These are phyloP conservation scores for Strigops habroptila DNA, from an alignment of 2,113 vertebrate genomes.

Conservation along the genomic window DNA sequence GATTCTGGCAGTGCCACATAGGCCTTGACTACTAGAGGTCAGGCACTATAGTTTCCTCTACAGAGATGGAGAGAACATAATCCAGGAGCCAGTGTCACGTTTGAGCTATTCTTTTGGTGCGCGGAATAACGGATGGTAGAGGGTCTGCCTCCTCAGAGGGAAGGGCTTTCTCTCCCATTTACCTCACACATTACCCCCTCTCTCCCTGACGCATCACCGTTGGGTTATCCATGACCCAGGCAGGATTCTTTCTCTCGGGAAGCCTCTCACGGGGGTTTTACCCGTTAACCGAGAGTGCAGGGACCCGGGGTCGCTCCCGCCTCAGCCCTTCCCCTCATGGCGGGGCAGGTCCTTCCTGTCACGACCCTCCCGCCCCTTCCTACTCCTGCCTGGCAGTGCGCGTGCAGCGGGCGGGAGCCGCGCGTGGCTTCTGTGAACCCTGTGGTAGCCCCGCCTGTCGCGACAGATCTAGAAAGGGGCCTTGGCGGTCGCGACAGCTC, in stretches of 20 bases:
- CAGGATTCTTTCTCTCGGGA: background rate
- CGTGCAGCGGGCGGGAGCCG: too few species aligned
- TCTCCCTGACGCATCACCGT: background rate
- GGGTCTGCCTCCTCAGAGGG: background rate
- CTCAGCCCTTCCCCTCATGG: background rate
- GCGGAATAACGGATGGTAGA: background rate
- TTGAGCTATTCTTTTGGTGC: background rate
- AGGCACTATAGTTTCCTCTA: background rate
- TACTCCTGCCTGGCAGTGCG: too few species aligned
- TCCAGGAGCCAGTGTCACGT: background rate
- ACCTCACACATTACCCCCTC: fast-evolving
- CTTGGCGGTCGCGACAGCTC: background rate
- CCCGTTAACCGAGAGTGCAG: background rate
- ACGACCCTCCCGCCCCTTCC: background rate
- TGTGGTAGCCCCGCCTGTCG: background rate
- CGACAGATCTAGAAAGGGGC: background rate
- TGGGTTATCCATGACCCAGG: background rate
- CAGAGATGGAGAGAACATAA: background rate
- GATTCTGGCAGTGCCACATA: fast-evolving
- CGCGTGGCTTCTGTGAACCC: too few species aligned
- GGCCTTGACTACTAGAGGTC: background rate
- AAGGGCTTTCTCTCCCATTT: background rate
- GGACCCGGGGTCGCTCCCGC: background rate
- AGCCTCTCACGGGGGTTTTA: background rate
- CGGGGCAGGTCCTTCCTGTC: too few species aligned